Conservation (phyloP, 2,888 invertebrate genomes). For the Stenoptilia bipunctidactyla region DNA sequence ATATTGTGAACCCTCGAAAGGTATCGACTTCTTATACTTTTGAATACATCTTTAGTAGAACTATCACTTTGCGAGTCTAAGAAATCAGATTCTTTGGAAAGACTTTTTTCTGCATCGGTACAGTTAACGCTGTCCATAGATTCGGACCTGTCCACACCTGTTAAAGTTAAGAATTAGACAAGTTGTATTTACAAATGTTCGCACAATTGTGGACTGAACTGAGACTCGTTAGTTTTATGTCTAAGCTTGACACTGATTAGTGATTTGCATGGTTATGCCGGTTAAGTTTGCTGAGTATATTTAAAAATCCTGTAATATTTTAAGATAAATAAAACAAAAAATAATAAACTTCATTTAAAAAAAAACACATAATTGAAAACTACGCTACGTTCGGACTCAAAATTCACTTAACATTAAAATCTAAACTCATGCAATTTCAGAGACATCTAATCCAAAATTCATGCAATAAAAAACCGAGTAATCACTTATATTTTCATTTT, state of each 20-base stretch:
- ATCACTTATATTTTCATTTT: too few species aligned
- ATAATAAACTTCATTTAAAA: too few species aligned
- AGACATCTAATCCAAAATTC: too few species aligned
- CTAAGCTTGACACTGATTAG: conserved; percentile 23
- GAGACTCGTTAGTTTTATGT: conserved; percentile 35
- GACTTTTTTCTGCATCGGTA: conserved; percentile 36
- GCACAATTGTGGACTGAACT: conserved; percentile 6
- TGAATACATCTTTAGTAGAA: conserved; percentile 48
- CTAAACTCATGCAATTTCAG: too few species aligned
- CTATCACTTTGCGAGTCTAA: conserved; percentile 41
- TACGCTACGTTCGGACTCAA: too few species aligned
- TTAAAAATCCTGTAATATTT: too few species aligned
- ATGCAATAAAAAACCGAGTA: background rate
- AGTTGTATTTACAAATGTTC: conserved; percentile 30
- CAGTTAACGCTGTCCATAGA: conserved; percentile 47
- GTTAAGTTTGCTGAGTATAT: background rate
- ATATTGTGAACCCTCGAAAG: conserved; percentile 53
- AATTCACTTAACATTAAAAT: too few species aligned
- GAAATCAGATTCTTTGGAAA: conserved; percentile 32
- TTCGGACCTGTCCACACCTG: conserved; percentile 58
- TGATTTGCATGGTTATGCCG: background rate
- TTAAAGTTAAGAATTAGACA: conserved; percentile 48
- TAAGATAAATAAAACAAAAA: too few species aligned
- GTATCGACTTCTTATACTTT: conserved; percentile 52
- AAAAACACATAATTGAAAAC: too few species aligned